phyloP scores from a whole-genome alignment of 2,888 invertebrate genomes.

The Cantharis rustica region DNA sequence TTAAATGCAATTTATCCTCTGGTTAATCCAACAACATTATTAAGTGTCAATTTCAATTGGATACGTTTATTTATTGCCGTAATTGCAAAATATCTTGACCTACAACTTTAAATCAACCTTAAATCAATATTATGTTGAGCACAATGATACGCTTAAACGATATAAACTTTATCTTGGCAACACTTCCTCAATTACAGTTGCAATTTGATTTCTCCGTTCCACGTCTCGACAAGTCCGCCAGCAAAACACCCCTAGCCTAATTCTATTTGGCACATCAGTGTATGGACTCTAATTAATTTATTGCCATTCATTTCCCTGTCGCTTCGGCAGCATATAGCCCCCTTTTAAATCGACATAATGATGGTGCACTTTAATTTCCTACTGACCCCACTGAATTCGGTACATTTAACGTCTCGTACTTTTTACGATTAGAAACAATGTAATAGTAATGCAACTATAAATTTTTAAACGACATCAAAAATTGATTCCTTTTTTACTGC shows the following conservation, averaged over 20 bases:
- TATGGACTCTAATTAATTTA: conserved; percentile 52
- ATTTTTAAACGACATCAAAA: not conserved
- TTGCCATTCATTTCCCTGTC: conserved; percentile 49
- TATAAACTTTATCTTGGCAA: conserved; percentile 15
- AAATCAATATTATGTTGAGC: not conserved
- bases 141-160: conserved; percentile 8
- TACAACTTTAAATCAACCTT: not conserved
- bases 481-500: conserved; percentile 1
- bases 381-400: not conserved
- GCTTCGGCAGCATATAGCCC: conserved; percentile 23
- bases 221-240: conserved; percentile 30
- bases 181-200: conserved; percentile 26
- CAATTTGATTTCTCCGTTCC: conserved; percentile 31
- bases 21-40: too few species aligned
- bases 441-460: not conserved
- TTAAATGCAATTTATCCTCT: too few species aligned
- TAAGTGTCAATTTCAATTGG: not conserved
- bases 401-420: not conserved
- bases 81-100: not conserved
- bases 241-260: conserved; percentile 38
- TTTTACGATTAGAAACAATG: not conserved
- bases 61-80: not conserved
- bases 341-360: conserved; percentile 7
- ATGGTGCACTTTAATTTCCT: conserved; percentile 20
- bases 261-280: conserved; percentile 45